Base-by-base conservation (phyloP, 2,888 invertebrate genomes). In the Leptura quadrifasciata region DNA sequence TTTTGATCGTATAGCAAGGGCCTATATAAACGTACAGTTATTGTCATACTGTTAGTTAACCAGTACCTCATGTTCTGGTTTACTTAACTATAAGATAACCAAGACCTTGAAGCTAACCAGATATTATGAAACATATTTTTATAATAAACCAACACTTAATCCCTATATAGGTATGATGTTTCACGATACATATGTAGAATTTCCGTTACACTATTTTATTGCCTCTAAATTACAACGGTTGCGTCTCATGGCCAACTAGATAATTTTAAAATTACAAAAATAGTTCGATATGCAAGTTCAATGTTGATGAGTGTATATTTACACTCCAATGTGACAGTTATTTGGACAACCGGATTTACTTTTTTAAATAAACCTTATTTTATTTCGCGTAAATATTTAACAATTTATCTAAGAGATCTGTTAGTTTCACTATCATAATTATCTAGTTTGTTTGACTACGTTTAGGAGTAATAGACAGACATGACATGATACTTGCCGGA, bases 391-490 rank as follows among this genome's bases (percentile, higher is more conserved):
- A 69, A 69, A 69, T 69, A 69, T 69, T 69, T 69, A 65, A 31
- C 31, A 18, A 20, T 31, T 21, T 21, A 21, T 24, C 31, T 27
- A 18, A 57, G n/a, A 55, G 35, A 68, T 58, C 69, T 69, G 57
- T 69, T 58, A 58, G 58, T 69, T 69, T n/a, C 27, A 54, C 68
- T 68, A 68, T 68, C 27, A 68, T 68, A 55, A 27, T 68, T 69
- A 58, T 58, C 35, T 69, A 69, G 39, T 58, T 69, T 69, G 57
- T 69, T 69, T 69, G 69, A 39, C 58, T 54, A 68, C 17, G 12
- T 57, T 69, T 31, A 35, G 12, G 12, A 9, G 68, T 6, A 17
- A 68, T 27, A 24, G 55, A 68, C 39, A 15, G 63, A 39, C 39
- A 15, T 20, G 63, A 39, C 39, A 20, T 15, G 58, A 58, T 35